Evolutionary conservation across 2,797 vertebrate species (phyloP).

Genomic region (Lagothrix lagotricha): DNA sequence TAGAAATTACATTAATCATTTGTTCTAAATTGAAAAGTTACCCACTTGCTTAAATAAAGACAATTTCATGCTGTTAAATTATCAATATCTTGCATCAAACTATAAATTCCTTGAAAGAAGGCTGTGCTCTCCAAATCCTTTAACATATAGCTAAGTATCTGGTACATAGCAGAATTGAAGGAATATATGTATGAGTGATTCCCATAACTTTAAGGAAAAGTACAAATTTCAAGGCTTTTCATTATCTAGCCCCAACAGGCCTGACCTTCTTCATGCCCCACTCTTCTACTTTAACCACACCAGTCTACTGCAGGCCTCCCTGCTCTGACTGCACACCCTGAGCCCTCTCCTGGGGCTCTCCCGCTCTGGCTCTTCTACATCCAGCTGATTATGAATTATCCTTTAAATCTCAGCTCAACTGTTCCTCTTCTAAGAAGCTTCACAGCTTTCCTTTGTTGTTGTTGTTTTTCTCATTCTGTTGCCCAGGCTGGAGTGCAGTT

Average conservation of each 20-base stretch:
- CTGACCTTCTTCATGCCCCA: not conserved
- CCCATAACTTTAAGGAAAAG: not conserved
- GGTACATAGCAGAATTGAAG: not conserved
- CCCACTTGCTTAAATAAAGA: not conserved
- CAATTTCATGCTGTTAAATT: not conserved
- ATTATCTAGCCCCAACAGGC: not conserved
- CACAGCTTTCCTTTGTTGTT: not conserved
- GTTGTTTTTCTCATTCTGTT: not conserved
- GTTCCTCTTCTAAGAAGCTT: not conserved
- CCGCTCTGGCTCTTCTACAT: not conserved
- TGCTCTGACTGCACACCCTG: not conserved
- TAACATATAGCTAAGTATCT: not conserved
- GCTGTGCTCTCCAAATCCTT: not conserved
- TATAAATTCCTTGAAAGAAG: not conserved
- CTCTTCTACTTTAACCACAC: not conserved
- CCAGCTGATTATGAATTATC: not conserved
- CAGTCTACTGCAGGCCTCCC: not conserved
- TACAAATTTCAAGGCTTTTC: not conserved
- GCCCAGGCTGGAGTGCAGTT: not conserved
- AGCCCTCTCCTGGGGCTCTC: fast-evolving
- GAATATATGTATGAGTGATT: not conserved
- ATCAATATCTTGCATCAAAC: not conserved
- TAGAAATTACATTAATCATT: not conserved
- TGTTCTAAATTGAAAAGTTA: not conserved
- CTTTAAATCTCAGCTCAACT: not conserved